These are phyloP conservation scores for Acleris holmiana DNA, from an alignment of 2,888 invertebrate genomes.

Conservation along the genomic window DNA sequence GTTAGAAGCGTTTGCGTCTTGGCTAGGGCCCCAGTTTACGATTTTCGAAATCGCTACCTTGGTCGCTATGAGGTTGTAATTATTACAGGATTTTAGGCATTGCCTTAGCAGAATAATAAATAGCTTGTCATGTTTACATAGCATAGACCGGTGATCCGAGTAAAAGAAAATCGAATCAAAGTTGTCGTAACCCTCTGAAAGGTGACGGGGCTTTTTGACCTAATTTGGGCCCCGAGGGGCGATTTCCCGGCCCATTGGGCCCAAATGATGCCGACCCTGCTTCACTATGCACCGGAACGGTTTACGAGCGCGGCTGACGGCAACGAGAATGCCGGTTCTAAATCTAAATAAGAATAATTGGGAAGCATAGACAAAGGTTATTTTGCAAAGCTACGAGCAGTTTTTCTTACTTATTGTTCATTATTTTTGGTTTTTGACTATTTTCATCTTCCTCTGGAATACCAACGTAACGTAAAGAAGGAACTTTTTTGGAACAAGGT, in stretches of 20 bases:
- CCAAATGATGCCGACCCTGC: slow-evolving; percentile 56
- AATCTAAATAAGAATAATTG: slow-evolving; percentile 39
- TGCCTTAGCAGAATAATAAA: too few relatives aligned
- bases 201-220: slow-evolving; percentile 64
- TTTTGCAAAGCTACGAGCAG: neutral
- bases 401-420: too few relatives aligned
- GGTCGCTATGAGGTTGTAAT: too few relatives aligned
- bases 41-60: too few relatives aligned
- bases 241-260: slow-evolving; percentile 64
- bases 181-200: slow-evolving; percentile 55
- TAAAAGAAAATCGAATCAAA: slow-evolving; percentile 54
- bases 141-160: slow-evolving; percentile 5
- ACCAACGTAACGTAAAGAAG: too few relatives aligned
- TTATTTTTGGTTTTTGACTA: too few relatives aligned
- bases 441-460: too few relatives aligned
- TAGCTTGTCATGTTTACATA: too few relatives aligned
- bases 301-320: slow-evolving; percentile 61
- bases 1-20: too few relatives aligned
- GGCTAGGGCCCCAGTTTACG: too few relatives aligned
- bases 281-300: slow-evolving; percentile 50
- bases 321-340: slow-evolving; percentile 56
- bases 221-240: slow-evolving; percentile 60
- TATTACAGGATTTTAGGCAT: too few relatives aligned
- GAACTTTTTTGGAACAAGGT: too few relatives aligned
- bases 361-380: neutral